Percentiles rank a stretch among this genome's conserved stretches.
These are phyloP conservation scores for Clavelina lepadiformis DNA, from an alignment of 23 tunicate species.

Conservation along the genomic window DNA sequence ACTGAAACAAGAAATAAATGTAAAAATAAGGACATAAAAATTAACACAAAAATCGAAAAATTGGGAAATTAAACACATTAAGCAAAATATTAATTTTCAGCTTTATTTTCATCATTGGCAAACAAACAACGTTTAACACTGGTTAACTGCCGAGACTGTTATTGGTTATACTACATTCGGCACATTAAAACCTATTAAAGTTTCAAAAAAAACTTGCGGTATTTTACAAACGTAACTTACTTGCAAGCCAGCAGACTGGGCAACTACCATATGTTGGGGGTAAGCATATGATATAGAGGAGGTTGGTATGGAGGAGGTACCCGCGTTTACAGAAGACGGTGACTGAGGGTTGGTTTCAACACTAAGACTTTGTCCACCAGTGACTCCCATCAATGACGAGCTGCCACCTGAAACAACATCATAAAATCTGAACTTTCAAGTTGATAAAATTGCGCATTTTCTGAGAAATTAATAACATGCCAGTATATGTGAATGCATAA, in stretches of 20 bases:
- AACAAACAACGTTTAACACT: too few species aligned
- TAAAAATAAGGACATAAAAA: background rate
- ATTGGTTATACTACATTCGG: too few species aligned
- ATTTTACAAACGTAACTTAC: background rate
- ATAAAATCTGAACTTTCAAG: too few species aligned
- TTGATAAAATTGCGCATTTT: too few species aligned
- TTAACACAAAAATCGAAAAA: too few species aligned
- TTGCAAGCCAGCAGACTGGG: background rate
- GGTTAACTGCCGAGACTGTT: background rate
- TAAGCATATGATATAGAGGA: background rate
- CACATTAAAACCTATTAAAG: too few species aligned
- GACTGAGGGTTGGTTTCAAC: background rate
- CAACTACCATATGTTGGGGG: background rate
- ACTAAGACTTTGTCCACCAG: background rate
- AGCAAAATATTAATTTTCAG: background rate
- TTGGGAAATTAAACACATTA: background rate
- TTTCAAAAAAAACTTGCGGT: background rate
- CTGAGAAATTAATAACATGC: too few species aligned
- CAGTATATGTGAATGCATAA: too few species aligned
- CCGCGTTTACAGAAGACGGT: background rate
- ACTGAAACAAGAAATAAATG: conserved; percentile 1
- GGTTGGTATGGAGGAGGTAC: background rate
- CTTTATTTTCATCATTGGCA: background rate
- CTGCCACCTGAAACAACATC: too few species aligned
- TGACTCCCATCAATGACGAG: background rate